Evolutionary conservation across 2,888 invertebrate genomes (phyloP).

Genomic region (Epinotia ramella): DNA sequence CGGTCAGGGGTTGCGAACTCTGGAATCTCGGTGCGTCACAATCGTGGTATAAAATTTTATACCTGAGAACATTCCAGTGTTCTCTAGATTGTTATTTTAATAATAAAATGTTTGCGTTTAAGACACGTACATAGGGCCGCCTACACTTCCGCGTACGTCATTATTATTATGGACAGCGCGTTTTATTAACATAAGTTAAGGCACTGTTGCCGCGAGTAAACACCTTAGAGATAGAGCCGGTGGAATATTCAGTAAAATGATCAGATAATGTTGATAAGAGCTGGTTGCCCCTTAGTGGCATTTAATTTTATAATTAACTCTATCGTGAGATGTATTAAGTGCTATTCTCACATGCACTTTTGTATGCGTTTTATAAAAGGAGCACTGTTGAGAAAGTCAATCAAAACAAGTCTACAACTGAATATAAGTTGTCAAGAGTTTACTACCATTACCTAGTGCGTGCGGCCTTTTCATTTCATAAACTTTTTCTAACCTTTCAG

Average conservation of each 20-base stretch:
- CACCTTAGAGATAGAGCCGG: conserved; percentile 17
- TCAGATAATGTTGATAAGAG: conserved; percentile 1
- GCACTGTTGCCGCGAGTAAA: conserved; percentile 36
- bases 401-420: too few relatives aligned
- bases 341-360: too few relatives aligned
- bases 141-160: conserved; percentile 70
- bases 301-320: not conserved
- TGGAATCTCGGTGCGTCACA: not conserved
- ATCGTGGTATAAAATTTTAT: not conserved
- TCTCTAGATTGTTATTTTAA: not conserved
- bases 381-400: too few relatives aligned
- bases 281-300: conserved; percentile 4
- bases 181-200: conserved; percentile 50
- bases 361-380: too few relatives aligned
- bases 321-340: not conserved
- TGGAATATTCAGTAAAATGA: conserved; percentile 9
- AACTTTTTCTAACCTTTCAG: too few relatives aligned
- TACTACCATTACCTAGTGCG: too few relatives aligned
- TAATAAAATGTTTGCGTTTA: conserved; percentile 2
- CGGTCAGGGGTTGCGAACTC: conserved; percentile 40
- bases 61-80: not conserved
- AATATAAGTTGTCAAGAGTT: too few relatives aligned
- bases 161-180: conserved; percentile 66
- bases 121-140: conserved; percentile 53
- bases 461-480: too few relatives aligned